Percentiles rank a stretch among this genome's conserved stretches.
phyloP scores from a whole-genome alignment of 2,888 invertebrate species.

The Nowickia ferox region DNA sequence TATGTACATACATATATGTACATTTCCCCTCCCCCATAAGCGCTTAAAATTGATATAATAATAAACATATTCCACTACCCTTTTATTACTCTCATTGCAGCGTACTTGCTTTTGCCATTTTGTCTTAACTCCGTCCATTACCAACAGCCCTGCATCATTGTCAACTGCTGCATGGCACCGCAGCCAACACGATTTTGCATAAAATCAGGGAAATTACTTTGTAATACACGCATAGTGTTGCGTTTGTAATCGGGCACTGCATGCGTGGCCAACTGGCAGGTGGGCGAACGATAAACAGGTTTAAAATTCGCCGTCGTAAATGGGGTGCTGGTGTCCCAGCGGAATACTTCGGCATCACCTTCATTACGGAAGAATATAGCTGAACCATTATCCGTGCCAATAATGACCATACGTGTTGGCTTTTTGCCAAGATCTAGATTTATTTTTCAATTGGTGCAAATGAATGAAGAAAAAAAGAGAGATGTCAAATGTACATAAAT shows the following conservation, averaged over 20 bases:
- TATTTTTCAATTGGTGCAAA: background rate
- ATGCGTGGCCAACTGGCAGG: constrained; percentile 85
- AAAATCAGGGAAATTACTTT: constrained; percentile 87
- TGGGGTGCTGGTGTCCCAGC: constrained; percentile 85
- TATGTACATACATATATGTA: background rate
- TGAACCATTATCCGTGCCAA: constrained; percentile 86
- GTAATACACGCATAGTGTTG: constrained; percentile 85
- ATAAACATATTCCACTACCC: background rate
- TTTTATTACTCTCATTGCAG: background rate
- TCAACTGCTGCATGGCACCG: constrained; percentile 85
- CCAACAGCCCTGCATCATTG: constrained; percentile 82
- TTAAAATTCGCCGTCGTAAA: constrained; percentile 84
- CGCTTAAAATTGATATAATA: background rate
- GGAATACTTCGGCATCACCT: constrained; percentile 85
- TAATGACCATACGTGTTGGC: constrained; percentile 85
- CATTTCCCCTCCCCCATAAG: background rate
- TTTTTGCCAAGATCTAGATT: constrained; percentile 85
- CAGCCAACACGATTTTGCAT: constrained; percentile 86
- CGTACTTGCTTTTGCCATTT: background rate
- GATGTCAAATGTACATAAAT: background rate
- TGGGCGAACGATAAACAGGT: constrained; percentile 84
- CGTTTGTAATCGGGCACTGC: constrained; percentile 85
- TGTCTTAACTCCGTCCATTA: constrained; percentile 59
- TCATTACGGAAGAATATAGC: constrained; percentile 86
- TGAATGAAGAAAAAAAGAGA: background rate